Base-by-base conservation (phyloP, 92 coral and sea anemone genomes). In the Epizoanthus stellaris region DNA sequence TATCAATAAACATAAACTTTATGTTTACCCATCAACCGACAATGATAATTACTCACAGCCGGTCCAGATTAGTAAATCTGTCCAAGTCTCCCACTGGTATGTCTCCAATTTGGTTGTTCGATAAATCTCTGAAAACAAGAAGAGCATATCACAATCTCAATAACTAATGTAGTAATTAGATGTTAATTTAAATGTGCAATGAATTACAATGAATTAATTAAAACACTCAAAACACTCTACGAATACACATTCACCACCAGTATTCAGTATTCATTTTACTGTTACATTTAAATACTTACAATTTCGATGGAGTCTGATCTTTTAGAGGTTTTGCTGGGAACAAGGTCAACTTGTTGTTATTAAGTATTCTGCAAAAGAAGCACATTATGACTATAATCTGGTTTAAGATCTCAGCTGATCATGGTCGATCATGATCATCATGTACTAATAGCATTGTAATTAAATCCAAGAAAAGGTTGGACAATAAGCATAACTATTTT, bases 51-150 rank as follows among this genome's bases (percentile, higher is more conserved):
- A 77, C 70, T 77, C 42, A 77, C 82, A 77, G 82, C 38, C 63
- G 82, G 57, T 77, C 82, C 43, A 77, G 71, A 8, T 30, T 63
- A 20, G 82, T 77, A 43, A 77, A 77, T 19, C 42, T 60, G 52
- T 77, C 82, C 82, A 77, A 62, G 82, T 77, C 82, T 42, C 82
- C 82, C 13, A 77, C 82, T 10, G 82, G 82, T 39, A 77, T 77
- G 64, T 77, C 82, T 45, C 82, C 82, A 77, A 77, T 77, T n/a
- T 62, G 70, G 82, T 77, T 77, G 60, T 77, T 77, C 42, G 82
- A 77, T n/a, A 77, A 47, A 62, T 77, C 82, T 66, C 82, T 77
- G 13, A 20, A 77, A 62, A 62, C 25, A 36, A 14, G 10, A 3
- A 30, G n/a, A 45, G 52, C 5, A 4, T 53, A 52, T 0, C 16